A percentile compares a stretch with the other conserved stretches of the same genome.
phyloP scores from a whole-genome alignment of 2,113 vertebrate genomes.

The Lonchura striata region DNA sequence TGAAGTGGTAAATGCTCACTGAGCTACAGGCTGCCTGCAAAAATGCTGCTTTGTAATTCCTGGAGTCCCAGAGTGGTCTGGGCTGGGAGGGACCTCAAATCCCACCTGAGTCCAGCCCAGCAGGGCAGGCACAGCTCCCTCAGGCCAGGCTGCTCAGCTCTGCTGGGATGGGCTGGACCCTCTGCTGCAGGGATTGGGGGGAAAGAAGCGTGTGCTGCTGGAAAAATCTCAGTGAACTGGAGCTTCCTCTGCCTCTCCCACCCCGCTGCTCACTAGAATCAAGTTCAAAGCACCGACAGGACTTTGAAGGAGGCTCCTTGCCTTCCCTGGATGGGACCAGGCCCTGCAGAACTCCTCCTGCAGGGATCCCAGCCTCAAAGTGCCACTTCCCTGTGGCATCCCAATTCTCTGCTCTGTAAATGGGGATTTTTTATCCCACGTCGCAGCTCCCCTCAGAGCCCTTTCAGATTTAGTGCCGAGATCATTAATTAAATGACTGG shows the following conservation, averaged over 20 bases:
- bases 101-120: fast-evolving
- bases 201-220: fast-evolving
- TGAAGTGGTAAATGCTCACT: neutral
- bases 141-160: neutral
- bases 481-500: slow-evolving; percentile 20
- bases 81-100: neutral
- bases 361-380: neutral
- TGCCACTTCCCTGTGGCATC: neutral
- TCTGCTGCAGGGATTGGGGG: neutral
- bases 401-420: neutral
- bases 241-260: neutral
- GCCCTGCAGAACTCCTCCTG: neutral
- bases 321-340: neutral
- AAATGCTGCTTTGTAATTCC: neutral
- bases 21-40: neutral
- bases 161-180: neutral
- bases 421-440: neutral
- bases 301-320: neutral
- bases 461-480: neutral
- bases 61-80: fast-evolving
- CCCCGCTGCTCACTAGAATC: neutral
- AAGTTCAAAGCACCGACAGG: fast-evolving
- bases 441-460: neutral
- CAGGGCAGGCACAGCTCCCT: neutral
- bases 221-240: fast-evolving